Evolutionary conservation across 2,797 vertebrate genomes (phyloP), one percentile per base, ranked within the genome.

Genomic region (Harpagifer antarcticus): DNA sequence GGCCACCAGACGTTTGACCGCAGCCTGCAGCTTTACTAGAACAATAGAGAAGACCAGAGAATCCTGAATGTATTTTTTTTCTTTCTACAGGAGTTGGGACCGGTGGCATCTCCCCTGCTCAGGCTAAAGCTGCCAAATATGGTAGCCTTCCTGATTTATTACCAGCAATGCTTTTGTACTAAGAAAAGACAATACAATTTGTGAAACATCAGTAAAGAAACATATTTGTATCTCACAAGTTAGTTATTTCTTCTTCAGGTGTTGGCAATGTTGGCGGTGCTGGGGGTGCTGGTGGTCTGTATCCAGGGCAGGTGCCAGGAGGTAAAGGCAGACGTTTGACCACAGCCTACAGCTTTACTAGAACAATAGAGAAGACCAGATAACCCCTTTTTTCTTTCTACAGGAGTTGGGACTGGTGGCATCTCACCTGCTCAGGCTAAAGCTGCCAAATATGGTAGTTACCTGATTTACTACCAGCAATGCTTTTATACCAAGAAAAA

Each of bases 51-150:
- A 37, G 8, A 33, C 31, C 31, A 33, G 6, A 33, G 31, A 33
- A 33, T 4, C 4, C 47, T 48, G 17, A 48, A 20, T 96, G 47
- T 20, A 40, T 63, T 33, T 33, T 7, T 49, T 56, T 72, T 31
- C 71, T 56, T 12, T 2, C 3, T 82, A 54, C 81, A 95, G 95
- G 95, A 81, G 93, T 95, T 3, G 95, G 96, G 37, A 85, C 33
- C 27, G 94, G 95, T 0, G 96, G 92, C 50, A 86, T 94, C 16
- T 94, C 95, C 57, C 88, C 84, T 55, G 96, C 95, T 65, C 96
- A 97, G 79, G 95, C 96, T 42, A 98, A 95, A 93, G 96, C 96
- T 88, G 96, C 96, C 57, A 97, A 96, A 93, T 97, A 95, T 0
- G 96, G 96, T 97, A 79, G 3, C 23, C 23, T 47, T 82, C 92